Percentiles rank a stretch among this genome's conserved stretches.
Evolutionary conservation across 2,113 vertebrate species (phyloP).

Genomic region (Micromys minutus): DNA sequence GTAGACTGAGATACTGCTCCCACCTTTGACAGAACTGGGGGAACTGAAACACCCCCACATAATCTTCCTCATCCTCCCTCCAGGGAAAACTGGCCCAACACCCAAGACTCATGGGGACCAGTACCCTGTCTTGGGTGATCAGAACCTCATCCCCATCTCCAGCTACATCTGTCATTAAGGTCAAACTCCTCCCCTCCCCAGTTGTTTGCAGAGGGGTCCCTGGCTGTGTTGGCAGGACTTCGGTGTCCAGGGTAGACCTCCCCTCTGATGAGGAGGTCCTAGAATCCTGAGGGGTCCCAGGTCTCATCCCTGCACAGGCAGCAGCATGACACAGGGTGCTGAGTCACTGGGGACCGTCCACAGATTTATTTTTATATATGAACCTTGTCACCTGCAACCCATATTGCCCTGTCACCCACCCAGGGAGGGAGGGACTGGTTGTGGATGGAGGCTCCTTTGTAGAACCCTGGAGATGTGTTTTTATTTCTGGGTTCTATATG

Average conservation of each 20-base stretch:
- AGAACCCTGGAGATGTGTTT: slow-evolving; percentile 69
- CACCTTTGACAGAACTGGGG: neutral
- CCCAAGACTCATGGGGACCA: neutral
- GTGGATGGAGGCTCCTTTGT: slow-evolving; percentile 26
- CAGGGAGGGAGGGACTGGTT: slow-evolving; percentile 43
- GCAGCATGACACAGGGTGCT: neutral
- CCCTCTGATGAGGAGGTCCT: slow-evolving; percentile 66
- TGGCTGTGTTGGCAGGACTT: slow-evolving; percentile 56
- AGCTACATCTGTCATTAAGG: neutral
- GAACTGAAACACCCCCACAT: neutral
- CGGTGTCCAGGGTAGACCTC: slow-evolving; percentile 76
- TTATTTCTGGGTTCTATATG: slow-evolving; percentile 69
- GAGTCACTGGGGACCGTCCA: slow-evolving; percentile 46
- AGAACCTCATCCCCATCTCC: neutral
- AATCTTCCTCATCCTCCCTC: neutral
- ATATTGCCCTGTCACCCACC: neutral
- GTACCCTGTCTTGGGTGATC: neutral
- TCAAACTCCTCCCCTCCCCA: neutral
- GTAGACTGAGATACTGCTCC: neutral
- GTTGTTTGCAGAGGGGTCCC: neutral
- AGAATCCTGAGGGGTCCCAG: slow-evolving; percentile 41
- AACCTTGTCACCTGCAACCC: slow-evolving; percentile 50
- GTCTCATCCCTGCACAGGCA: slow-evolving; percentile 42
- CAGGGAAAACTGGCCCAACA: neutral
- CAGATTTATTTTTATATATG: slow-evolving; percentile 79